Evolutionary conservation across 2,797 vertebrate species (phyloP).

Genomic region (Mus caroli): DNA sequence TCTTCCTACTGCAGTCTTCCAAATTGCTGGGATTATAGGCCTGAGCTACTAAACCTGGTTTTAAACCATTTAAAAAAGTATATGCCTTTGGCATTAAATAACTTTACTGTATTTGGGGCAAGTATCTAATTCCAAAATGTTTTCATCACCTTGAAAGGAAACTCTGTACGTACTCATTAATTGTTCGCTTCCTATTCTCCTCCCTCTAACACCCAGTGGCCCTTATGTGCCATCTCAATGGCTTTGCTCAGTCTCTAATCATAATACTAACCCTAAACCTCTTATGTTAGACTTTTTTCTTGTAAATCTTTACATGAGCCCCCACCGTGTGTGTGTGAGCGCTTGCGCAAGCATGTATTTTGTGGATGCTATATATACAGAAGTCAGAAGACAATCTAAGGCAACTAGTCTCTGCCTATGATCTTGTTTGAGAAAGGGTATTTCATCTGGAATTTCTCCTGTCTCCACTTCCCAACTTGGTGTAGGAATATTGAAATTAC

Average conservation of each 20-base stretch:
- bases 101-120: conserved; percentile 31
- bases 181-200: not conserved
- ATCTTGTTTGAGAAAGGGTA: not conserved
- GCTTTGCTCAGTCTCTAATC: conserved; percentile 62
- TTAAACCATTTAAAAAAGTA: conserved; percentile 4
- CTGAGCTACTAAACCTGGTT: not conserved
- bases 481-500: not conserved
- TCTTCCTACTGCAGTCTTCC: not conserved
- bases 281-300: conserved; percentile 8
- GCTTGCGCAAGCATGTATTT: too few species aligned
- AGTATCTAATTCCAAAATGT: conserved; percentile 47
- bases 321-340: too few species aligned
- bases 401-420: not conserved
- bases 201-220: not conserved
- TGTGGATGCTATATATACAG: not conserved
- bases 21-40: not conserved
- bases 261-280: not conserved
- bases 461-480: not conserved
- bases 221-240: conserved; percentile 30
- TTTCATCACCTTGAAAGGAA: conserved; percentile 38
- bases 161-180: conserved; percentile 19
- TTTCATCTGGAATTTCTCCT: not conserved
- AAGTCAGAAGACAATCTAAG: not conserved
- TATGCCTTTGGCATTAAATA: conserved; percentile 41
- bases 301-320: not conserved